Conservation (phyloP, 2,113 vertebrate genomes). For the Cryptotis parvus region DNA sequence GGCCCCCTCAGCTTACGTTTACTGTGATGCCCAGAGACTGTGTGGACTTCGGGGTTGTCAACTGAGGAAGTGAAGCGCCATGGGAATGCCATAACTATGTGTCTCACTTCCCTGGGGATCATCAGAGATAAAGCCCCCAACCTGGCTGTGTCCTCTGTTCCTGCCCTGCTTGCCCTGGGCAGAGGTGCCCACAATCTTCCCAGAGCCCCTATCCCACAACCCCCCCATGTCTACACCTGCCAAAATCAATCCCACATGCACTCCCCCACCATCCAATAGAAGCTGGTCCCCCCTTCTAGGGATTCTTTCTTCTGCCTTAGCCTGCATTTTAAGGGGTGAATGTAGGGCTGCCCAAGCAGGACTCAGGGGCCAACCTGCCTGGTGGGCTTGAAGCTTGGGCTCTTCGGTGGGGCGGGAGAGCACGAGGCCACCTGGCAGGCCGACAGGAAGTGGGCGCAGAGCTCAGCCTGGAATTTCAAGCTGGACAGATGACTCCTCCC, state of each 20-base stretch:
- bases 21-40: not conserved
- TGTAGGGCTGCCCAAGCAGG: too few relatives aligned
- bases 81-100: not conserved
- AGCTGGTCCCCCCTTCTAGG: not conserved
- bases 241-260: not conserved
- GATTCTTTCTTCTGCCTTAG: not conserved
- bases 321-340: not conserved
- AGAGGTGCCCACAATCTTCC: not conserved
- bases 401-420: too few relatives aligned
- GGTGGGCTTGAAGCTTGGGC: too few relatives aligned
- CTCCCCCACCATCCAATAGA: not conserved
- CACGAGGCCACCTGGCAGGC: too few relatives aligned
- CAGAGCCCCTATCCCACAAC: not conserved
- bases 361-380: too few relatives aligned
- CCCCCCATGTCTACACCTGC: not conserved
- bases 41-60: not conserved
- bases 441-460: too few relatives aligned
- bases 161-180: not conserved
- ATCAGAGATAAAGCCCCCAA: not conserved
- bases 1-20: too few relatives aligned
- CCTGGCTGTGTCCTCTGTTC: rapidly evolving
- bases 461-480: not conserved
- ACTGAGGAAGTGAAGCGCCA: not conserved
- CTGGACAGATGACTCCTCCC: not conserved
- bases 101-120: not conserved